Conservation (phyloP, 1,140 invertebrate species). For the Ips nitidus region DNA sequence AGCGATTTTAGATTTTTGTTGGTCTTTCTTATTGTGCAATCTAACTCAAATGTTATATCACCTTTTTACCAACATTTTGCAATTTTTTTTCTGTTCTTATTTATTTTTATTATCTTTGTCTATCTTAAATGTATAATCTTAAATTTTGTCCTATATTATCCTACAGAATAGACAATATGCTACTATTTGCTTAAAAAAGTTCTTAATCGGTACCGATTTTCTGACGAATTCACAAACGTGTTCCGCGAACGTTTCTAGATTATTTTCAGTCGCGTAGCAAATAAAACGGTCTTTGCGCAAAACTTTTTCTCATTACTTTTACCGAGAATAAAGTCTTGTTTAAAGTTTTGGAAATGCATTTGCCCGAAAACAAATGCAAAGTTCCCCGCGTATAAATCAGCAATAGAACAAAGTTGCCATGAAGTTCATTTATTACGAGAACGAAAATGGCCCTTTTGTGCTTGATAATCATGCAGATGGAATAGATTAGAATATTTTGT, state of each 20-base stretch:
- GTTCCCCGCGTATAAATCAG: constrained; percentile 12
- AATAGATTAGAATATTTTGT: not conserved
- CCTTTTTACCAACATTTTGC: too few relatives aligned
- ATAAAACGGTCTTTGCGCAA: constrained; percentile 3
- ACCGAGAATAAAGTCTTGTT: constrained; percentile 1
- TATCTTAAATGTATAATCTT: too few relatives aligned
- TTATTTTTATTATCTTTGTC: too few relatives aligned
- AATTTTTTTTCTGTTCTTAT: too few relatives aligned
- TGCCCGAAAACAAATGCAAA: constrained; percentile 11
- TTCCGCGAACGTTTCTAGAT: not conserved
- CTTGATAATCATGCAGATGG: not conserved
- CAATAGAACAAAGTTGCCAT: constrained; percentile 11
- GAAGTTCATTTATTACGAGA: constrained; percentile 13
- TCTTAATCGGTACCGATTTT: not conserved
- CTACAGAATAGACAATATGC: too few relatives aligned
- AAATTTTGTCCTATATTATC: too few relatives aligned
- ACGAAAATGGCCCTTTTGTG: constrained; percentile 2
- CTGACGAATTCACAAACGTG: constrained; percentile 5
- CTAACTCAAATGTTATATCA: too few relatives aligned
- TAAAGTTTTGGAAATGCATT: constrained; percentile 10
- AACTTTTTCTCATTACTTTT: constrained; percentile 6
- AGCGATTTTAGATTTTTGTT: too few relatives aligned
- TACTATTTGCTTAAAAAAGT: too few relatives aligned
- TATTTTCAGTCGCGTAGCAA: not conserved
- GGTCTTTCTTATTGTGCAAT: too few relatives aligned